Percentiles rank a stretch among this genome's conserved stretches.
Conservation (phyloP, 2,888 invertebrate genomes). For the Campoletis raptor region DNA sequence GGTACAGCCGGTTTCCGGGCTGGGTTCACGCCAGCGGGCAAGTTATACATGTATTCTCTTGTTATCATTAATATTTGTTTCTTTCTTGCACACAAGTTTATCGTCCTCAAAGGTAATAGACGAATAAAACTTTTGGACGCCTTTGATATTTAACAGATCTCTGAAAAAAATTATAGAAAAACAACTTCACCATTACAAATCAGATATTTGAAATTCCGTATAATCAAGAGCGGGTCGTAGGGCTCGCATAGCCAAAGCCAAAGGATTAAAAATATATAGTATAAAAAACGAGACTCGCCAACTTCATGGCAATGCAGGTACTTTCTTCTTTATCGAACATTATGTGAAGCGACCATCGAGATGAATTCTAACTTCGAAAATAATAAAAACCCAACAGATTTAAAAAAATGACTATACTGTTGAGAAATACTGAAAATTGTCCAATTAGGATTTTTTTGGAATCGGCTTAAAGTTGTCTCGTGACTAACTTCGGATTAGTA, state of each 20-base stretch:
- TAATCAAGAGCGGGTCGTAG: background rate
- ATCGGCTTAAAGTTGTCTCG: background rate
- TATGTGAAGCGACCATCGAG: background rate
- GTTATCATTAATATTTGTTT: background rate
- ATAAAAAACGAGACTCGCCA: background rate
- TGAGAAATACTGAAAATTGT: background rate
- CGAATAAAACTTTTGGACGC: background rate
- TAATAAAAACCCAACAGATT: background rate
- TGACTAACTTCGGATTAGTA: slow-evolving; percentile 16
- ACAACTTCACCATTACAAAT: background rate
- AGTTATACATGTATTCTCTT: background rate
- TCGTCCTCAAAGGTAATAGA: background rate
- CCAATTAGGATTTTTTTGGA: background rate
- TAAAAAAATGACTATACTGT: background rate
- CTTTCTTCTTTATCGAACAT: background rate
- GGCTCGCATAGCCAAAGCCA: background rate
- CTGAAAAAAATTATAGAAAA: background rate
- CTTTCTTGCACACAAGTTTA: background rate
- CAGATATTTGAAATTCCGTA: background rate
- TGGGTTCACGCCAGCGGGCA: background rate
- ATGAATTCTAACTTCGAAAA: background rate
- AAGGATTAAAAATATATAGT: background rate
- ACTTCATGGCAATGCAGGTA: background rate
- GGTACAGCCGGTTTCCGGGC: background rate
- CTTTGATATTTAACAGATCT: background rate